Evolutionary conservation across 2,797 vertebrate species (phyloP).

Genomic region (Semaprochilodus insignis): DNA sequence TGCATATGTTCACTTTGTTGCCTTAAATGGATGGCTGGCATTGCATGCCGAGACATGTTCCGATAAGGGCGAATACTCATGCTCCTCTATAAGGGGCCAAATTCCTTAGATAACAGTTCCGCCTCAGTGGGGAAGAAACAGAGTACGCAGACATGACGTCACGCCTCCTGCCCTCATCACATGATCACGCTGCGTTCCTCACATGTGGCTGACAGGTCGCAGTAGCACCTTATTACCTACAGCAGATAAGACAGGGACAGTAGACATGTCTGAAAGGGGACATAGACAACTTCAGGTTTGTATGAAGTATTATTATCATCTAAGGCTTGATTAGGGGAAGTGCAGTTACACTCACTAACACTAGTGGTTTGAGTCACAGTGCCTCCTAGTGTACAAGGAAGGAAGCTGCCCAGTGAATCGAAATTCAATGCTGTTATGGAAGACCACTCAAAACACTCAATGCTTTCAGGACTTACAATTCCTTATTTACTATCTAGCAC

Average conservation of each 20-base stretch:
- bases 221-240: background rate
- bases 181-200: background rate
- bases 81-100: background rate
- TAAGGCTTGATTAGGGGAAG: background rate
- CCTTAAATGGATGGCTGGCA: background rate
- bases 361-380: constrained; percentile 54
- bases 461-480: too few relatives aligned
- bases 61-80: background rate
- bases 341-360: background rate
- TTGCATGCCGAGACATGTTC: background rate
- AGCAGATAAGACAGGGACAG: background rate
- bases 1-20: background rate
- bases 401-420: background rate
- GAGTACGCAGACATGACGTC: background rate
- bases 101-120: background rate
- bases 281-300: too few relatives aligned
- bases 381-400: constrained; percentile 70
- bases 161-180: background rate
- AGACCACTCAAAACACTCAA: background rate
- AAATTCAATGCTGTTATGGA: background rate
- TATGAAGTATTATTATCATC: too few relatives aligned
- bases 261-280: background rate
- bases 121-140: background rate
- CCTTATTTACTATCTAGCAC: too few relatives aligned
- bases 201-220: background rate